Base-by-base conservation (phyloP, 1,140 invertebrate species). In the Hormaphis cornu region DNA sequence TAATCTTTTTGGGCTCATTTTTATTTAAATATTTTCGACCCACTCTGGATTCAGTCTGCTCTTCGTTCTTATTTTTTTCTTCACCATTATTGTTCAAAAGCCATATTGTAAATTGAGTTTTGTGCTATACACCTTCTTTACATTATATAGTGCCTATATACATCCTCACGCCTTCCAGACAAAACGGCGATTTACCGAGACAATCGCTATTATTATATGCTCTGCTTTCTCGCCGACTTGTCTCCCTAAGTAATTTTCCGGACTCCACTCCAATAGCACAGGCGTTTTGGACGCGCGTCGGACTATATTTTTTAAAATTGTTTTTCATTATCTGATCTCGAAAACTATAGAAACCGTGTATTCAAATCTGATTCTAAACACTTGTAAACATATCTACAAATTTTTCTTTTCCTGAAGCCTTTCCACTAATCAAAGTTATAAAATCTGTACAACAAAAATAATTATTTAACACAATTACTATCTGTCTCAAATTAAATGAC, bases 101-200 rank as follows among this genome's bases (percentile, higher is more conserved):
- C 42, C 61, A 50, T 66, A 66, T 66, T 66, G 44, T 66, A 66
- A 66, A 66, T 66, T 50, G 61, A 66, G 61, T 66, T 50, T 50
- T 16, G 61, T 61, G 46, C 46, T 61, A 61, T 61, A 61, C 44
- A 66, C 14, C 44, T 28, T 63, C 28, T 63, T 66, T 63, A 5
- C 6, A n/a, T 46, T 8, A n/a, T n/a, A n/a, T n/a, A n/a, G n/a
- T n/a, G n/a, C n/a, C n/a, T n/a, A 37, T 58, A 37, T 40, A 58
- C 54, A 35, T 58, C 28, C 22, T 22, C 42, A 44, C 58, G 42
- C 58, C 42, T 10, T 63, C 61, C 28, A 66, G 26, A 44, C 22
- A 24, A n/a, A 61, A 61, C 46, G 30, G 35, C 44, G 61, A 50
- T 66, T 50, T 46, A 66, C 61, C 8, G 18, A 50, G 44, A 66